Conservation (phyloP, 2,888 invertebrate species). For the Hemaris fuciformis region DNA sequence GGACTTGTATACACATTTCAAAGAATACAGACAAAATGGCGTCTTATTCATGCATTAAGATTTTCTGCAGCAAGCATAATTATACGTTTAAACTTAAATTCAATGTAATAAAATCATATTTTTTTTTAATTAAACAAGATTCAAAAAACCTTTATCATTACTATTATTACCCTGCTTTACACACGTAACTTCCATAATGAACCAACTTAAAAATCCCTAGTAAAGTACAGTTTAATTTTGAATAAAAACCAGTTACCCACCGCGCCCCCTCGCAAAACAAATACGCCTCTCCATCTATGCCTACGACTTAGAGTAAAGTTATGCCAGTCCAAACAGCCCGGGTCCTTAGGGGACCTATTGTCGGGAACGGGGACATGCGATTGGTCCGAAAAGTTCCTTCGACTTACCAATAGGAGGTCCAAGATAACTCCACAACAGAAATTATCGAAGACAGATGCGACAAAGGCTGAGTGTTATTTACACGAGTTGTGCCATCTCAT, state of each 20-base stretch:
- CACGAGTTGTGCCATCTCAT: slow-evolving; percentile 40
- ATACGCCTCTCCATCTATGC: slow-evolving; percentile 24
- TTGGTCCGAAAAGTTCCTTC: slow-evolving; percentile 48
- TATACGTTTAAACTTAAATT: no score
- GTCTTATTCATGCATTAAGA: neutral
- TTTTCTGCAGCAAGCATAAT: no score
- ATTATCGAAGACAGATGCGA: slow-evolving; percentile 53
- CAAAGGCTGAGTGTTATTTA: slow-evolving; percentile 46
- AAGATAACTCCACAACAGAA: slow-evolving; percentile 53
- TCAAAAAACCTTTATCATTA: no score
- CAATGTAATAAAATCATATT: no score
- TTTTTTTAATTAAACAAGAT: no score
- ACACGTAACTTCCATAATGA: no score
- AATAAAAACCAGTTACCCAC: slow-evolving; percentile 27
- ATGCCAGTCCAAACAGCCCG: slow-evolving; percentile 20
- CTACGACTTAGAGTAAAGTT: slow-evolving; percentile 8
- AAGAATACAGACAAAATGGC: neutral
- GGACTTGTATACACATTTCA: neutral
- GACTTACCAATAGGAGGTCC: slow-evolving; percentile 51
- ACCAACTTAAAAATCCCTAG: neutral
- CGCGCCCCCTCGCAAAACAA: neutral
- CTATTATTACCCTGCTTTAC: no score
- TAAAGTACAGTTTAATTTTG: neutral
- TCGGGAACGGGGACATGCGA: slow-evolving; percentile 38
- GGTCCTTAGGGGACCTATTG: slow-evolving; percentile 52